Evolutionary conservation across 2,113 vertebrate genomes (phyloP), one percentile per base, ranked within the genome.

Genomic region (Syngnathoides biaculeatus): DNA sequence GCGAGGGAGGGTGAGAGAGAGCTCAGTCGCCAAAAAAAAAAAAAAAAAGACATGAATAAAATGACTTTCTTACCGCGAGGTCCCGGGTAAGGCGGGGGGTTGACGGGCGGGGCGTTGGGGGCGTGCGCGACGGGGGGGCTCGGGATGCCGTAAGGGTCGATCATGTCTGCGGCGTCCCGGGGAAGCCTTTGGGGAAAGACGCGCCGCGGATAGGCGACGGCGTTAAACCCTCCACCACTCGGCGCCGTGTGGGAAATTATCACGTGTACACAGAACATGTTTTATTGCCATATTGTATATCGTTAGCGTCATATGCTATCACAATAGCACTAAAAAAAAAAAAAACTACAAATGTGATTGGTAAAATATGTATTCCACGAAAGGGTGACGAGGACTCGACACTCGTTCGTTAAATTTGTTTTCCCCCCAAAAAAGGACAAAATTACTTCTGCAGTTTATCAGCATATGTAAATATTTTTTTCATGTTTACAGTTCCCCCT

Each of bases 11-110:
- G n/a, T n/a, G n/a, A n/a, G n/a, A 42, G 24, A 79, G 57, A 35
- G 30, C 30, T 35, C 30, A 35, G 30, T 35, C 30, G 30, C 30
- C 4, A 58, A 58, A 60, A 59, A 38, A n/a, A n/a, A n/a, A n/a
- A n/a, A n/a, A n/a, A n/a, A n/a, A n/a, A n/a, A n/a, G n/a, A n/a
- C n/a, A n/a, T n/a, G 5, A 40, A 11, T 15, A 38, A 38, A 11
- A 13, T 52, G 40, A 19, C 26, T 65, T 57, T 56, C 78, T 70
- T 64, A 89, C 89, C 88, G 88, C 78, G 87, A 52, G 62, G 82
- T 72, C 89, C 90, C 0, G 87, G 82, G 71, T 93, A 89, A 12
- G 90, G 88, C 42, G 91, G 90, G 20, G 90, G 89, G 62, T 86
- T 87, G 48, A n/a, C 10, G 0, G 84, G 71, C 8, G 89, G 87